phyloP scores from a whole-genome alignment of 2,888 invertebrate species.

The Dendrolimus pini region DNA sequence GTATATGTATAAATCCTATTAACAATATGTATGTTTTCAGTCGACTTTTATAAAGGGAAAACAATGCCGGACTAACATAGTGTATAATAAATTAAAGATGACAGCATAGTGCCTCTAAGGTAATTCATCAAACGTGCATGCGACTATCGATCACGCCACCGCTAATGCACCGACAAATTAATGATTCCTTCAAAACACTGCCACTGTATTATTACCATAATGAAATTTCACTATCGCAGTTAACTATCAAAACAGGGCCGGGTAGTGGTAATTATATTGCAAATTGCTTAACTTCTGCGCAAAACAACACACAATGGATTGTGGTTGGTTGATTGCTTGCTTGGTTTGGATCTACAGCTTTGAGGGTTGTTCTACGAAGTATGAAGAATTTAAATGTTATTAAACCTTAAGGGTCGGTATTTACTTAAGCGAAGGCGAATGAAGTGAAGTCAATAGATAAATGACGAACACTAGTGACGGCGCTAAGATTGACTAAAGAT shows the following conservation, averaged over 20 bases:
- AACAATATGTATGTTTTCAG: too few species aligned
- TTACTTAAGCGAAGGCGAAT: too few species aligned
- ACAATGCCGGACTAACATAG: too few species aligned
- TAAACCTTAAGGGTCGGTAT: too few species aligned
- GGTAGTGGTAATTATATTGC: constrained; percentile 11
- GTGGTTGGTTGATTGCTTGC: not conserved
- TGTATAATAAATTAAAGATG: too few species aligned
- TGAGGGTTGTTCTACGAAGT: too few species aligned
- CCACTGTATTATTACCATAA: constrained; percentile 32
- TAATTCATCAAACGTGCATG: constrained; percentile 45
- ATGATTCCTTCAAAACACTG: constrained; percentile 44
- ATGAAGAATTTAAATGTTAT: too few species aligned
- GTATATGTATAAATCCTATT: too few species aligned
- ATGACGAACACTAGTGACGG: too few species aligned
- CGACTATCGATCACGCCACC: constrained; percentile 41
- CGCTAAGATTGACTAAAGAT: too few species aligned
- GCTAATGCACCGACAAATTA: constrained; percentile 50
- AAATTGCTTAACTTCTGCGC: constrained; percentile 14
- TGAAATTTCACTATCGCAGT: constrained; percentile 30
- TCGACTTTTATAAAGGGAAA: too few species aligned
- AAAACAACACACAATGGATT: constrained; percentile 1
- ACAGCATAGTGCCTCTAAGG: constrained; percentile 16
- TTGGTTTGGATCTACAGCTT: not conserved
- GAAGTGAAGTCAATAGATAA: too few species aligned
- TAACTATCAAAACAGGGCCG: constrained; percentile 18